Evolutionary conservation across 2,797 vertebrate genomes (phyloP), one percentile per base, ranked within the genome.

Genomic region (Nothura maculosa): DNA sequence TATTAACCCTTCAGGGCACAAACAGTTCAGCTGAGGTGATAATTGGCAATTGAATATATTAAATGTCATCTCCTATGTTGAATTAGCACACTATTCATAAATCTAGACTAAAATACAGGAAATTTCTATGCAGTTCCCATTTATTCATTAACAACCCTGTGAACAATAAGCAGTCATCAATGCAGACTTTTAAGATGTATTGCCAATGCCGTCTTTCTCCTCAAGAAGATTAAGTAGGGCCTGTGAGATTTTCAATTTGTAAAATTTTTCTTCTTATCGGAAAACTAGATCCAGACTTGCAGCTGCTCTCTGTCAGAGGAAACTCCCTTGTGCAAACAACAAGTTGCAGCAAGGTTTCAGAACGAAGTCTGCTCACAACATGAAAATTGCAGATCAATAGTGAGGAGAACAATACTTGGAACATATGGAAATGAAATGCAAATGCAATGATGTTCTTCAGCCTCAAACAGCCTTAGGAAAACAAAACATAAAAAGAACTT

Each of bases 341-440:
- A 0, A 81, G 66, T 89, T 85, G 28, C 32, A 58, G 28, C 52
- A 79, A 70, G 66, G 30, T 81, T 93, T 84, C 57, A 70, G 74
- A 81, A 45, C 34, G 63, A 64, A 83, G 87, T 81, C 86, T 89
- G 34, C 9, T 86, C 43, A 67, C 55, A 74, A 42, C 57, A 55
- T 78, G 43, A 72, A 83, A 94, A 73, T 48, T 73, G 40, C 7
- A 2, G 48, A 70, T 83, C 45, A 84, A 76, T 70, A 89, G 12
- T 85, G 40, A 78, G 25, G 70, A 85, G 63, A 93, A 34, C 34
- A 72, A 52, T 52, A 61, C 43, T 76, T 74, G 42, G 10, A 64
- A n/a, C 9, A 15, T 32, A 70, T 24, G 54, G 60, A 92, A 94
- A 87, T 78, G 52, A 81, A 21, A 89, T 84, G 70, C 68, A 94